phyloP scores from a whole-genome alignment of 2,888 invertebrate species.

The Ormyrus rosae region DNA sequence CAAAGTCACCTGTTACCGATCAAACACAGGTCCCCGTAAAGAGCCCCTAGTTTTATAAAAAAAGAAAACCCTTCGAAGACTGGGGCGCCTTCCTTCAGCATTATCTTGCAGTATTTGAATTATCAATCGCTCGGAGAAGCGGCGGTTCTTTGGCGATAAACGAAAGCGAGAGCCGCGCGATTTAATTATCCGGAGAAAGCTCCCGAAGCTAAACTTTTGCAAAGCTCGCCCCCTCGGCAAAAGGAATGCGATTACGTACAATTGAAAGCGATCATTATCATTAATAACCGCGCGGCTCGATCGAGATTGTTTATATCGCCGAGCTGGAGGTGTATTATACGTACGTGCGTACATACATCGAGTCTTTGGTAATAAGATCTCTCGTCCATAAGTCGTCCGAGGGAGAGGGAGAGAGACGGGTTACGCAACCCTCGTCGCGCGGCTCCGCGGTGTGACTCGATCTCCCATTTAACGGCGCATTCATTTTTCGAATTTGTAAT shows the following conservation, averaged over 20 bases:
- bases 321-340: neutral
- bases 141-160: too few relatives aligned
- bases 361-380: slow-evolving; percentile 41
- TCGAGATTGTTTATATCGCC: slow-evolving; percentile 45
- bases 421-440: slow-evolving; percentile 37
- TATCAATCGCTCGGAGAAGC: too few relatives aligned
- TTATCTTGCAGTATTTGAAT: too few relatives aligned
- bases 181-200: neutral
- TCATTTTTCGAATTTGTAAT: slow-evolving; percentile 68
- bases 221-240: neutral
- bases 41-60: too few relatives aligned
- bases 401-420: slow-evolving; percentile 21
- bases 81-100: too few relatives aligned
- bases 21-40: neutral
- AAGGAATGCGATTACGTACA: slow-evolving; percentile 37
- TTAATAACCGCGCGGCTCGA: slow-evolving; percentile 46
- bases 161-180: too few relatives aligned
- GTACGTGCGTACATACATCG: neutral
- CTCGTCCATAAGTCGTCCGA: slow-evolving; percentile 21
- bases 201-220: slow-evolving; percentile 6
- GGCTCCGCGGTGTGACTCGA: slow-evolving; percentile 8
- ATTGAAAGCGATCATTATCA: slow-evolving; percentile 48
- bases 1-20: slow-evolving; percentile 39
- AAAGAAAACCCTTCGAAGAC: too few relatives aligned
- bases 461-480: slow-evolving; percentile 51